Conservation (phyloP, 2,797 vertebrate genomes). For the Pseudotriccus pelzelni region DNA sequence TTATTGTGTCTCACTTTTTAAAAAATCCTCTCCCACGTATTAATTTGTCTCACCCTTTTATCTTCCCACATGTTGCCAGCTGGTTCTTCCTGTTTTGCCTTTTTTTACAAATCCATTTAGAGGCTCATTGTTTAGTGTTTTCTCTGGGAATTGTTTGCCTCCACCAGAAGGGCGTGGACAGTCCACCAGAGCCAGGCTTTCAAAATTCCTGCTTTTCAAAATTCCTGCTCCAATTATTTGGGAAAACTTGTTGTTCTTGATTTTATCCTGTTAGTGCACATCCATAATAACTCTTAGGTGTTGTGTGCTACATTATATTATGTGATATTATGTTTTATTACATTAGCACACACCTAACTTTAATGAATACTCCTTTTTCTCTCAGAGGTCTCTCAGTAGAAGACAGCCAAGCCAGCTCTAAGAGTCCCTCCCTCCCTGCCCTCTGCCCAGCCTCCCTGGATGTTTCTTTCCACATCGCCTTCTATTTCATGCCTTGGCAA, state of each 20-base stretch:
- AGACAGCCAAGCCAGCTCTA: neutral
- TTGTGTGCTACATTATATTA: neutral
- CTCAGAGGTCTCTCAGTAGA: neutral
- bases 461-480: neutral
- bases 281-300: neutral
- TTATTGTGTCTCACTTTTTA: constrained; percentile 5
- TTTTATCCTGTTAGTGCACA: neutral
- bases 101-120: neutral
- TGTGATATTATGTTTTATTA: neutral
- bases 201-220: neutral
- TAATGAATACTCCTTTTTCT: neutral
- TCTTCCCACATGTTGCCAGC: constrained; percentile 53
- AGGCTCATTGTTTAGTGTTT: constrained; percentile 9
- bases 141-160: constrained; percentile 29
- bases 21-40: constrained; percentile 17
- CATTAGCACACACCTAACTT: neutral
- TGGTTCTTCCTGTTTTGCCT: constrained; percentile 52
- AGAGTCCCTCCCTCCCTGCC: neutral
- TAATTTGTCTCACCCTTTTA: constrained; percentile 49
- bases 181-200: neutral
- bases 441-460: neutral
- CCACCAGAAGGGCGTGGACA: neutral
- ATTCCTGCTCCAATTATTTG: neutral
- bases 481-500: neutral
- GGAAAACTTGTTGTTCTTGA: constrained; percentile 18